phyloP scores from a whole-genome alignment of 1,140 invertebrate species.

The Drosophila paulistorum region DNA sequence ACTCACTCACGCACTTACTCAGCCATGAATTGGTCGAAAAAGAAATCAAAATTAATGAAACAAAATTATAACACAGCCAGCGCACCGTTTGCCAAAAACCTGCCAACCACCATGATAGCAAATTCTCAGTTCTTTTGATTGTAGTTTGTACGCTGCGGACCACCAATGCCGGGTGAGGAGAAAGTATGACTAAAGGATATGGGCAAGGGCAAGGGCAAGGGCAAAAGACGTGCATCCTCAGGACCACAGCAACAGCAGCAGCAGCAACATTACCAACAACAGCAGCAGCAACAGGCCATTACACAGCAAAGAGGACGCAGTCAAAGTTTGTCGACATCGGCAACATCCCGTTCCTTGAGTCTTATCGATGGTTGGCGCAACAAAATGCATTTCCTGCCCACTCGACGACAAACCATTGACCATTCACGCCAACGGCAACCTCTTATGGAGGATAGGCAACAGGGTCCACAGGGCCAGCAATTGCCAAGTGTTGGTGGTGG shows the following conservation, averaged over 20 bases:
- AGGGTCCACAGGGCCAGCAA: conserved; percentile 3
- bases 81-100: conserved; percentile 72
- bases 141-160: conserved; percentile 83
- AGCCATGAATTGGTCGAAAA: conserved; percentile 17
- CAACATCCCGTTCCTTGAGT: conserved; percentile 29
- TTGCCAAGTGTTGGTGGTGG: conserved; percentile 15
- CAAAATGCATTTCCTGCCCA: conserved; percentile 67
- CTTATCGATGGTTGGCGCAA: conserved; percentile 64
- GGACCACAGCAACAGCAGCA: conserved; percentile 55
- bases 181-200: conserved; percentile 83
- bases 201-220: conserved; percentile 54
- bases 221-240: conserved; percentile 70
- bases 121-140: conserved; percentile 83
- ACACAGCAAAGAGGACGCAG: conserved; percentile 44
- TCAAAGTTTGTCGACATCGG: conserved; percentile 49
- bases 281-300: conserved; percentile 24
- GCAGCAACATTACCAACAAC: conserved; percentile 37
- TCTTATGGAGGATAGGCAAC: conserved; percentile 75
- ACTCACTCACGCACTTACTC: conserved; percentile 31
- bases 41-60: background rate
- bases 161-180: conserved; percentile 81
- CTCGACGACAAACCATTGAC: conserved; percentile 68
- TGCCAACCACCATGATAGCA: conserved; percentile 80
- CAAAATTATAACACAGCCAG: conserved; percentile 35
- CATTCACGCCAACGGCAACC: conserved; percentile 74